These are phyloP conservation scores for Agrypnia vestita DNA, from an alignment of 1,140 invertebrate species.

Conservation along the genomic window DNA sequence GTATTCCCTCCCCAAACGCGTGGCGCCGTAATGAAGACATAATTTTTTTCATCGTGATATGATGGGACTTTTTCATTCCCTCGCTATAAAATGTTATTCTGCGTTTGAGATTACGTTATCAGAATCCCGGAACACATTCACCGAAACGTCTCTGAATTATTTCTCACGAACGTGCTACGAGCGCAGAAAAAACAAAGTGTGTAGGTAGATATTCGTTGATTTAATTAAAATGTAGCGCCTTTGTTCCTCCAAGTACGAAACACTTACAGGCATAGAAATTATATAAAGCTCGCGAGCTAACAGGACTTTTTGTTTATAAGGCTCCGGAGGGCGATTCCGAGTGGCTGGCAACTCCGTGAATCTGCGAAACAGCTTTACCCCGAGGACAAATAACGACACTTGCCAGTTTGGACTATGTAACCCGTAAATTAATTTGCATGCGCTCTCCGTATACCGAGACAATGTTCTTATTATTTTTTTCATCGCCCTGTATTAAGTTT, in stretches of 20 bases:
- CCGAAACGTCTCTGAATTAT: constrained; percentile 49
- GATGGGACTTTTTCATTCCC: too few relatives aligned
- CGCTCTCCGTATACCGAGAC: constrained; percentile 49
- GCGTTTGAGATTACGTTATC: neutral
- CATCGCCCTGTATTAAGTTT: constrained; percentile 55
- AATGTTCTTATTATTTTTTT: constrained; percentile 49
- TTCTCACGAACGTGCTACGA: constrained; percentile 38
- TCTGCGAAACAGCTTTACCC: constrained; percentile 59
- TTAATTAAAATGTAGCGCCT: constrained; percentile 61
- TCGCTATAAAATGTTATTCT: too few relatives aligned
- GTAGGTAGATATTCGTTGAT: constrained; percentile 51
- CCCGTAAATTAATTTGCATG: constrained; percentile 62
- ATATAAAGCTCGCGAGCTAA: constrained; percentile 56
- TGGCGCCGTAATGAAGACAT: too few relatives aligned
- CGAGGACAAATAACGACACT: constrained; percentile 61
- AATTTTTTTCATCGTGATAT: too few relatives aligned
- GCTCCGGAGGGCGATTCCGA: constrained; percentile 59
- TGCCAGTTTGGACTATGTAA: constrained; percentile 60
- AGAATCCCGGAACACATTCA: constrained; percentile 35
- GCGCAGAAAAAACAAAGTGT: constrained; percentile 42
- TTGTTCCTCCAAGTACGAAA: constrained; percentile 58
- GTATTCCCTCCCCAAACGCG: too few relatives aligned
- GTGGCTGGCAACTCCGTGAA: constrained; percentile 57
- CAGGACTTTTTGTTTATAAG: constrained; percentile 62
- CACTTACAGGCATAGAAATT: constrained; percentile 55